Evolutionary conservation across 1,140 invertebrate genomes (phyloP).

Genomic region (Globodera ellingtonae): DNA sequence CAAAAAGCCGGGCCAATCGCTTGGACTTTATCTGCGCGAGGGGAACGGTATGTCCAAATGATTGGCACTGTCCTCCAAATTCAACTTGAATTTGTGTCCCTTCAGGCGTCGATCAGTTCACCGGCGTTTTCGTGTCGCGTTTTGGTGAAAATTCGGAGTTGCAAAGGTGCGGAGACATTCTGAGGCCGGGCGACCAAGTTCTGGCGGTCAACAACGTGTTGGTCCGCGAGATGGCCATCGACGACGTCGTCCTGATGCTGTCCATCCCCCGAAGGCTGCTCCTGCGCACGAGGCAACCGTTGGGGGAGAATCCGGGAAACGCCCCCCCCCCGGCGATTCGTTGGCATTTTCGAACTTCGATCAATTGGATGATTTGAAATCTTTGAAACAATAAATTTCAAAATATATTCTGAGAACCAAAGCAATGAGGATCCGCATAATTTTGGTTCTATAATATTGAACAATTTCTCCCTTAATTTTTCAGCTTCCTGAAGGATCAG

Average conservation of each 20-base stretch:
- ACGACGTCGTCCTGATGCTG: slow-evolving; percentile 82
- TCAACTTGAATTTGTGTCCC: background rate
- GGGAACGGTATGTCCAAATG: slow-evolving; percentile 52
- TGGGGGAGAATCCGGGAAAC: background rate
- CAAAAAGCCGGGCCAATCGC: slow-evolving; percentile 84
- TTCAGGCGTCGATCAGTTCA: slow-evolving; percentile 80
- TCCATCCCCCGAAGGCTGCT: slow-evolving; percentile 93
- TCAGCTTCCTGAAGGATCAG: slow-evolving; percentile 57
- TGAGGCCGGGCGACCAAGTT: slow-evolving; percentile 98
- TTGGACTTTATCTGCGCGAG: slow-evolving; percentile 89
- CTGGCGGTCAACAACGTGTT: slow-evolving; percentile 94
- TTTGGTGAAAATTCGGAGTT: slow-evolving; percentile 78
- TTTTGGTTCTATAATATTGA: no score
- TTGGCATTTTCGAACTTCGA: background rate
- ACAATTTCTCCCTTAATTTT: background rate
- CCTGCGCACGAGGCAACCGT: slow-evolving; percentile 67
- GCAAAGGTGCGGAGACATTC: slow-evolving; percentile 92
- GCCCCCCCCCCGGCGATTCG: background rate
- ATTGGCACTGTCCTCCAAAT: background rate
- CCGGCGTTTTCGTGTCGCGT: slow-evolving; percentile 96
- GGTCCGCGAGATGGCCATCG: slow-evolving; percentile 92
- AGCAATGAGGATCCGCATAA: no score
- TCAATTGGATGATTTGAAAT: background rate
- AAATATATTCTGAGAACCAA: no score
- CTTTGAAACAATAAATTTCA: background rate